Evolutionary conservation across 1,140 invertebrate genomes (phyloP), one percentile per base, ranked within the genome.

Genomic region (Ooceraea biroi): DNA sequence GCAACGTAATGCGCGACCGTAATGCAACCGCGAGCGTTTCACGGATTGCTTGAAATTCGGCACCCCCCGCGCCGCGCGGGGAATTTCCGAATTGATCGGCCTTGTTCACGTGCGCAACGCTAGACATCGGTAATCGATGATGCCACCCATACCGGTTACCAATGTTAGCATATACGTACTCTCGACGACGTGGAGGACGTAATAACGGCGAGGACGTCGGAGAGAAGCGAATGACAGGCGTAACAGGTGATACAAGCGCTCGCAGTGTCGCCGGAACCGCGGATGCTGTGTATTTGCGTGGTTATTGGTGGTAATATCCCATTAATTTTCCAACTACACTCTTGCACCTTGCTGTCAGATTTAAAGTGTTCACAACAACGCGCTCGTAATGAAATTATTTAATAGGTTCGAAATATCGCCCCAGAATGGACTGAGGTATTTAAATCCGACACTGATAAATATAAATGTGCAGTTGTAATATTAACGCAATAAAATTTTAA

Each of bases 51-150:
- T 27, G 44, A 66, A 48, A 66, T 77, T 76, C 22, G 22, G 65
- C 22, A 17, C 44, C 41, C 17, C 76, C n/a, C 46, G 25, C 17
- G 41, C 27, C n/a, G n/a, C n/a, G n/a, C n/a, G n/a, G n/a, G n/a
- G n/a, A 72, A 78, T 66, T 77, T 17, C 25, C 25, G 57, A 68
- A 57, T 72, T 68, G 86, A 88, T 88, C 55, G 48, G 48, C 46
- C 66, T 61, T 69, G 61, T 61, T 66, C 8, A 11, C 19, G 76
- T 52, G 7, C 52, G 48, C 46, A 11, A 72, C 61, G 52, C 66
- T 19, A 74, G 66, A 63, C 74, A 88, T 86, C 36, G 88, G 60
- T 88, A 85, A 89, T 89, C 88, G 73, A 89, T 89, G 76, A 11
- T 58, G 82, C 2, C 83, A 85, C 83, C 63, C 30, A 66, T 68